Conservation (phyloP, 2,113 vertebrate genomes). For the Corvus hawaiiensis region DNA sequence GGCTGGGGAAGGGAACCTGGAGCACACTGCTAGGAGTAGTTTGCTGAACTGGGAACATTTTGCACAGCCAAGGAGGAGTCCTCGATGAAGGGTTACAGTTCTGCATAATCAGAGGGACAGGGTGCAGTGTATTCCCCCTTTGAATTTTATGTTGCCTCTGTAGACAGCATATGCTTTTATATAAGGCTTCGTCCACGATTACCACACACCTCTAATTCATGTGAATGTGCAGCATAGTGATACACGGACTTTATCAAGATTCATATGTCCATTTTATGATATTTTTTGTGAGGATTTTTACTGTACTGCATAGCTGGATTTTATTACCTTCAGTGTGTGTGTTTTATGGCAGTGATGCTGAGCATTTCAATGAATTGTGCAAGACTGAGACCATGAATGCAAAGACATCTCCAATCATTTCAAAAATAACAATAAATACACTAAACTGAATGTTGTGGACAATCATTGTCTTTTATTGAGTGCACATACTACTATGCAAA, state of each 20-base stretch:
- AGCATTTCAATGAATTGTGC: conserved; percentile 48
- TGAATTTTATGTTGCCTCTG: neutral
- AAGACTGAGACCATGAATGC: neutral
- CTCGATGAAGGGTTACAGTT: neutral
- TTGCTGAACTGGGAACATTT: neutral
- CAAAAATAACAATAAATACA: conserved; percentile 1
- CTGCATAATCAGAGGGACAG: neutral
- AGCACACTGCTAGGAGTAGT: neutral
- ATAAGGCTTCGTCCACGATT: neutral
- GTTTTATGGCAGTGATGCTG: conserved; percentile 23
- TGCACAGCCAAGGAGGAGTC: neutral
- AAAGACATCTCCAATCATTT: neutral
- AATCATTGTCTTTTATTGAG: neutral
- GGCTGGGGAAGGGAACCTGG: neutral
- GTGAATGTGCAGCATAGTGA: neutral
- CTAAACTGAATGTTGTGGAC: neutral
- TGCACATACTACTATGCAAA: neutral
- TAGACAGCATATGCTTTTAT: neutral
- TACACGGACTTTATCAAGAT: conserved; percentile 12
- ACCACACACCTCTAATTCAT: neutral
- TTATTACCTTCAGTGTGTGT: conserved; percentile 37
- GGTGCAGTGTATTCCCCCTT: neutral
- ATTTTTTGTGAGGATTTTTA: conserved; percentile 49
- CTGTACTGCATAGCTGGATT: conserved; percentile 28
- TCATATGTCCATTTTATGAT: conserved; percentile 51